phyloP scores from a whole-genome alignment of 2,888 invertebrate species.

The Unio pictorum region DNA sequence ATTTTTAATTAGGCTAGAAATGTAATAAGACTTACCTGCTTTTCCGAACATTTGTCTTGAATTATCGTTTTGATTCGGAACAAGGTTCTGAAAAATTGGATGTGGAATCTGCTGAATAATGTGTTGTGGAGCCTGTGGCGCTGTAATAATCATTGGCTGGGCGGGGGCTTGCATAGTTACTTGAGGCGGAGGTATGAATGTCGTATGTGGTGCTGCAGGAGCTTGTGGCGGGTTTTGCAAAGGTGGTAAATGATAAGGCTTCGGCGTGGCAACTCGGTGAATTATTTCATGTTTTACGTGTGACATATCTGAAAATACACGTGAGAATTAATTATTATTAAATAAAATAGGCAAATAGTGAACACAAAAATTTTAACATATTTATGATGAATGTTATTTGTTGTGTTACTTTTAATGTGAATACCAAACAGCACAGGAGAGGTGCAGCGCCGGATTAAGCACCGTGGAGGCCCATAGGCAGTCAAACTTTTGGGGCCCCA shows the following conservation, averaged over 20 bases:
- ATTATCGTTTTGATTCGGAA: constrained; percentile 13
- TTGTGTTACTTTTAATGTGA: too few species aligned
- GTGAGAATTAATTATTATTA: too few species aligned
- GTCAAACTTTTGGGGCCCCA: too few species aligned
- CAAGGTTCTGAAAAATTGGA: constrained; percentile 33
- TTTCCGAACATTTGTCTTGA: constrained; percentile 50
- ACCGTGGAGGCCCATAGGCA: too few species aligned
- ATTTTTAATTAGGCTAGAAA: neutral
- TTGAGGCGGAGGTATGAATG: constrained; percentile 24
- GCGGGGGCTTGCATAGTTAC: constrained; percentile 20
- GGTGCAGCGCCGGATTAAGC: too few species aligned
- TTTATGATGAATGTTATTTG: too few species aligned
- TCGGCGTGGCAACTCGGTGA: constrained; percentile 42
- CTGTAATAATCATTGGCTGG: constrained; percentile 19
- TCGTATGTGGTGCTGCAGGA: constrained; percentile 10
- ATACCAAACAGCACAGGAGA: too few species aligned
- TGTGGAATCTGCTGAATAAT: constrained; percentile 34
- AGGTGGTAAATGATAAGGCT: constrained; percentile 34
- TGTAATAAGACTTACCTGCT: constrained; percentile 37
- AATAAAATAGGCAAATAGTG: too few species aligned
- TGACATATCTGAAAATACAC: constrained; percentile 46
- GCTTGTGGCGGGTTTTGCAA: constrained; percentile 20
- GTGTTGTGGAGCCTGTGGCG: constrained; percentile 31
- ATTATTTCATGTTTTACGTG: constrained; percentile 59
- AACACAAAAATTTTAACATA: too few species aligned